Base-by-base conservation (phyloP, 2,888 invertebrate genomes). In the Choreutis nemorana region DNA sequence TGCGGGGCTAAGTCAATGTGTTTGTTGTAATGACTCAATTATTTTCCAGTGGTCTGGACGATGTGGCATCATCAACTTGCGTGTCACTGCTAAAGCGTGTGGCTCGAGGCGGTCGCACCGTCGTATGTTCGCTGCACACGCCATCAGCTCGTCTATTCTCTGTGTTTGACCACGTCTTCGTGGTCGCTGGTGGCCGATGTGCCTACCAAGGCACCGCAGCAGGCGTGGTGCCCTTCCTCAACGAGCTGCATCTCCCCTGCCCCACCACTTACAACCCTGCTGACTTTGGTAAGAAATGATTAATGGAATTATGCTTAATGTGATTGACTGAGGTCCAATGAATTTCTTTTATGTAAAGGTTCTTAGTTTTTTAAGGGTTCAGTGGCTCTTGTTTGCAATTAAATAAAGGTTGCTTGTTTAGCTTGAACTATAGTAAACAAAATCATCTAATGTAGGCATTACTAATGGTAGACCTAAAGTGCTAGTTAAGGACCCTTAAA, bases 81-180 rank as follows among this genome's bases (percentile, higher is more conserved):
- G 85, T 97, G 10, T 83, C 87, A 0, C 75, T 97, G 10, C 75
- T 97, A n/a, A 91, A 90, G 55, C 82, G 87, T 14, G 82, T 97
- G 27, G 94, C 96, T 0, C 81, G 87, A 33, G 88, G 88, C 0
- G 97, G 97, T 0, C 81, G 97, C 15, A 97, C 96, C 0, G 90
- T 97, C 4, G 85, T 97, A 32, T 97, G 96, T 54, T 96, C 96
- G 0, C 86, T 97, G 28, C 97, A 97, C 67, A 96, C 97, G n/a
- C 97, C 97, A 0, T 95, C 94, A 37, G 96, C 97, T 0, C 87
- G 89, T 41, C 80, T 96, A 28, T 97, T 97, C 62, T 86, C 91
- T 8, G 89, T 90, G 78, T 94, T 97, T 58, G 94, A 92, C 66
- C 89, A 95, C 55, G 86, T 96, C 2, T 97, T 95, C 54, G 86